Conservation (phyloP, 2,888 invertebrate genomes). For the Asteroscopus sphinx region DNA sequence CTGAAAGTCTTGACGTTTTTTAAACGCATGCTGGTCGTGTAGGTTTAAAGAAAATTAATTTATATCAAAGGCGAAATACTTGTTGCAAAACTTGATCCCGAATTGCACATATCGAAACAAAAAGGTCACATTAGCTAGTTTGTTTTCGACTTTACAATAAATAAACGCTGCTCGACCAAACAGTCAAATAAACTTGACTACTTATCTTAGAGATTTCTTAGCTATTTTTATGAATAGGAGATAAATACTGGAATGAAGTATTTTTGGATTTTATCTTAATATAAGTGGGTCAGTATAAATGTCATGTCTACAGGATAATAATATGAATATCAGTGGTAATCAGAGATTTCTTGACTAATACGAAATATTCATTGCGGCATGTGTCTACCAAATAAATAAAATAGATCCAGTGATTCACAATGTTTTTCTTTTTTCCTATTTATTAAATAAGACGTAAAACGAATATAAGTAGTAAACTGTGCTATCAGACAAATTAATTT, state of each 20-base stretch:
- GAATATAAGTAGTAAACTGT: no score
- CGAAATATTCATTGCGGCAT: slow-evolving; percentile 21
- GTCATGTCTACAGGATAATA: background rate
- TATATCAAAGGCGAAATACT: no score
- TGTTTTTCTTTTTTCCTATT: slow-evolving; percentile 13
- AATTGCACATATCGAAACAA: background rate
- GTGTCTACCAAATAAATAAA: slow-evolving; percentile 43
- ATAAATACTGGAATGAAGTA: no score
- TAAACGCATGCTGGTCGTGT: background rate
- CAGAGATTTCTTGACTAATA: slow-evolving; percentile 42
- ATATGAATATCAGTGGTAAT: slow-evolving; percentile 38
- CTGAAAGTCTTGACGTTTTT: background rate
- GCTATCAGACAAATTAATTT: no score
- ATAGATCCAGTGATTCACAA: slow-evolving; percentile 37
- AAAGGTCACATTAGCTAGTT: background rate
- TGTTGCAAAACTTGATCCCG: no score
- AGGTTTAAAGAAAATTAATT: background rate
- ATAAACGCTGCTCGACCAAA: background rate
- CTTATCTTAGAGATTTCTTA: slow-evolving; percentile 5
- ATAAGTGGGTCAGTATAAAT: slow-evolving; percentile 1
- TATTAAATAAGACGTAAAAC: no score
- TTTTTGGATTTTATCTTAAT: background rate
- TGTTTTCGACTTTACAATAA: background rate
- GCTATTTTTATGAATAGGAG: no score
- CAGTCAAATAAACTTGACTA: background rate